Base-by-base conservation (phyloP, 1,140 invertebrate genomes). In the Drosophila nikananu region DNA sequence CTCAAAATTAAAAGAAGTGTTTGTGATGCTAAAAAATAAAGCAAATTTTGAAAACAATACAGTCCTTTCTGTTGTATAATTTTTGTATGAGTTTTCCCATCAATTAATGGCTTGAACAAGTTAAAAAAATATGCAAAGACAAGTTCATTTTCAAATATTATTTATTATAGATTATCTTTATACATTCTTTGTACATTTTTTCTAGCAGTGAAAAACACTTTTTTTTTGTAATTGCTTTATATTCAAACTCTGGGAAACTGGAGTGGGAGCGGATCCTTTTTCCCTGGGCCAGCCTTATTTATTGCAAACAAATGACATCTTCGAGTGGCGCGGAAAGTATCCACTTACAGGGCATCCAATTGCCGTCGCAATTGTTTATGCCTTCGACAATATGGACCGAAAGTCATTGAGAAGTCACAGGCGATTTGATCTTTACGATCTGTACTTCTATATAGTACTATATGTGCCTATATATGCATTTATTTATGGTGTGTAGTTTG, bases 271-370 rank as follows among this genome's bases (percentile, higher is more conserved):
- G 9, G 51, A 78, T 83, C 80, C 80, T 77, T 78, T 78, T 62
- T 51, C 46, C 52, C 32, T 9, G 4, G 30, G 19, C 51, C 19
- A 5, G 51, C 51, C 58, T 83, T 80, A 87, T 87, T 87, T 87
- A 87, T 87, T 87, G 63, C 80, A 54, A 86, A 74, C 83, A 83
- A 87, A 89, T 87, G 83, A 89, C 80, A 84, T 46, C 41, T 48
- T 32, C 58, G 77, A 86, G 81, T 86, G 81, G 51, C 51, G 32
- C 32, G 54, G 58, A 41, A 74, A 87, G 83, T 87, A 80, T 87
- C 83, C 80, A 83, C 80, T 87, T 89, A 77, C 83, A 84, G 27
- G 54, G 52, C 67, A 73, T 72, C 49, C 55, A 68, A 59, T 61
- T 77, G 55, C 67, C 37, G 46, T 57, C 35, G 42, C 44, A 51